Evolutionary conservation across 2,113 vertebrate species (phyloP), one percentile per base, ranked within the genome.

Genomic region (Panthera uncia): DNA sequence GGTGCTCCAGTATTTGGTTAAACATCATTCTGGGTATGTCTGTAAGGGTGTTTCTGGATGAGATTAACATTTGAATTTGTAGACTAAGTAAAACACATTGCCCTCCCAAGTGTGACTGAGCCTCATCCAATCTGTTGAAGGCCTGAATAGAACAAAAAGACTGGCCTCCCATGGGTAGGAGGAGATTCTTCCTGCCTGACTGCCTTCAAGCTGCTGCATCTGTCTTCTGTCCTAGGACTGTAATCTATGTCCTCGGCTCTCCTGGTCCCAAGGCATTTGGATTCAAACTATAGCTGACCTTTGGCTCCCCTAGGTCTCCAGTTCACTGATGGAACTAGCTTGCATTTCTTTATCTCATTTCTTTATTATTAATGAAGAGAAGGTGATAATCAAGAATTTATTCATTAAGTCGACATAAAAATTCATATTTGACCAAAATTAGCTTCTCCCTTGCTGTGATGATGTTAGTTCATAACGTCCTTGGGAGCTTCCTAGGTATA

Each of bases 31-130:
- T 41, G 69, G 45, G 61, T n/a, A 31, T 91, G 36, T 55, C 55
- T 76, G 69, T 55, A 45, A 45, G n/a, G 11, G 21, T 66, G 23
- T 83, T 84, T 74, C 57, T 8, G 71, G 69, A 57, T 31, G 36
- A 68, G 31, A 41, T 48, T 41, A 66, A 74, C 55, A n/a, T 76
- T 52, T 66, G 48, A 76, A 38, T 52, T 63, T 18, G 23, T 74
- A 71, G 87, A 52, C 68, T 66, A 5, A 68, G 23, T 52, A 38
- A 74, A 66, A 48, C 57, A 76, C 41, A 57, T 4, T 68, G 15
- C 7, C 3, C n/a, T 41, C 3, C 19, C 0, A 0, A 52, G 1
- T 76, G 8, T 76, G 6, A n/a, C 29, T 45, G 57, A 36, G n/a
- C 68, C 21, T 74, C n/a, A 7, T 50, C 12, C 18, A 52, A 27